Evolutionary conservation across 2,888 invertebrate species (phyloP), one percentile per base, ranked within the genome.

Genomic region (Bembecia ichneumoniformis): DNA sequence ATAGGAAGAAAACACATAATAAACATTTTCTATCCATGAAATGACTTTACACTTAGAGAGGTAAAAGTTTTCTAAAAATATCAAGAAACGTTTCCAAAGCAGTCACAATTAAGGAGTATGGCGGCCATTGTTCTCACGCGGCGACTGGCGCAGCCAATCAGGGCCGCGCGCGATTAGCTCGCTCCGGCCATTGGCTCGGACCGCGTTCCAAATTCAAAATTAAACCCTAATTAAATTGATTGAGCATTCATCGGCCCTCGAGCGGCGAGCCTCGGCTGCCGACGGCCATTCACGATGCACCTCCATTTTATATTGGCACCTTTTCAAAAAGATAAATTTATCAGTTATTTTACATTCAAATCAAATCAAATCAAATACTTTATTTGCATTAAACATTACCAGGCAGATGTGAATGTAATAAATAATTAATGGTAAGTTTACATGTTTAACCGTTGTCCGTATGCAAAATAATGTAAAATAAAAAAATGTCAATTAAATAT

Each of bases 111-210:
- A 35, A 35, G 35, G 40, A 40, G 40, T 14, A 44, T 20, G 46
- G 17, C 49, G 20, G 45, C 47, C 47, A 75, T 81, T 81, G 81
- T 81, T 74, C 73, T 62, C 58, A 58, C 53, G 51, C 58, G 60
- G 73, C 80, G 79, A 80, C 77, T 51, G 53, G 58, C 49, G 55
- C 58, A 57, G 76, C 82, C 83, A 81, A 82, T 82, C 74, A 67
- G 62, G 58, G 64, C 53, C 60, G 59, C 54, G 63, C 61, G 54
- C 59, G 58, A 57, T 63, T 54, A 56, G 64, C 65, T 56, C 62
- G 62, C 66, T 52, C 54, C 59, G 55, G 55, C 66, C 66, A 75
- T 75, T 77, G 72, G 77, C 66, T 62, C 62, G 59, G 58, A 59
- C 49, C 58, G 48, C 55, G 57, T 58, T 62, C 61, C 53, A 55